Evolutionary conservation across 2,113 vertebrate species (phyloP), one percentile per base, ranked within the genome.

Genomic region (Misgurnus anguillicaudatus): DNA sequence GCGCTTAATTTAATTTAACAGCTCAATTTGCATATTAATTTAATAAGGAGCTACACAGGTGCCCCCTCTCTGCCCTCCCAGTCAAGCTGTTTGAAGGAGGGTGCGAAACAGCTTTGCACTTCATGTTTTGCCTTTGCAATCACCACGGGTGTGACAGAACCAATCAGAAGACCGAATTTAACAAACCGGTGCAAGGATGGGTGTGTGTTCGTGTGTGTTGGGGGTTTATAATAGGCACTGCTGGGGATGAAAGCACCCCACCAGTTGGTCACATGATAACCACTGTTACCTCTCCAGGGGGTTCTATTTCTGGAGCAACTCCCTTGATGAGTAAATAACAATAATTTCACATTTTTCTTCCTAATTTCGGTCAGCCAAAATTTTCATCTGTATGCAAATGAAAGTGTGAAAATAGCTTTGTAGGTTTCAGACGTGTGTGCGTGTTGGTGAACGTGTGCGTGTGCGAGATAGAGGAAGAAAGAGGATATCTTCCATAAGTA

Each of bases 221-320:
- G 39, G 65, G 24, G 51, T n/a, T 41, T 77, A 63, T 77, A 78
- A 66, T 73, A 53, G 68, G 80, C 75, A 63, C 70, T 21, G 78
- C 53, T 45, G 48, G 66, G 74, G 80, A 82, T 85, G 65, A 85
- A 85, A 82, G 77, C 68, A 68, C 14, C 70, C 79, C 83, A 83
- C 83, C 81, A 80, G 82, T 70, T 85, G 84, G 80, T 87, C 84
- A 87, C 84, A 85, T 75, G 78, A 84, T 78, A 85, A 82, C 70
- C 31, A 57, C 42, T 36, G 58, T 84, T 80, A 24, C 65, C 79
- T 68, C 83, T 47, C 42, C 70, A 80, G 73, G 78, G 78, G 77
- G 74, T 65, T 74, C 75, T 31, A 66, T 68, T 45, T n/a, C 57
- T 41, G 72, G 72, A 61, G 62, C 41, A 11, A 3, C 53, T 58